Conservation (phyloP, 2,888 invertebrate species). For the Diloba caeruleocephala region DNA sequence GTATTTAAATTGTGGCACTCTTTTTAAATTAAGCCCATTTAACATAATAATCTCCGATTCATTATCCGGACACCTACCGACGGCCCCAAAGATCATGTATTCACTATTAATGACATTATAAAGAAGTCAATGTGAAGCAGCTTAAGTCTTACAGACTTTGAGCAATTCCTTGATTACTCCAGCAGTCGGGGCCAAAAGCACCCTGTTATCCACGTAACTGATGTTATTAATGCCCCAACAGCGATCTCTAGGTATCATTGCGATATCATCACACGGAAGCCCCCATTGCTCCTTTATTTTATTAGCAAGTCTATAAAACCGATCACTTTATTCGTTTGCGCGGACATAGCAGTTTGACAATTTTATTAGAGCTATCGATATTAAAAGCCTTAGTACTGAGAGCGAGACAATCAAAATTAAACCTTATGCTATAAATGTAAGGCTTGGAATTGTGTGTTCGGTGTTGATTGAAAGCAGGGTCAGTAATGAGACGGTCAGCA, state of each 20-base stretch:
- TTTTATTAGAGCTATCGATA: conserved; percentile 74
- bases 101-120: too few relatives aligned
- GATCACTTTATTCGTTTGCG: conserved; percentile 74
- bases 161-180: too few relatives aligned
- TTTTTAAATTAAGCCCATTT: too few relatives aligned
- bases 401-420: conserved; percentile 37
- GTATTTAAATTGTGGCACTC: too few relatives aligned
- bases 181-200: too few relatives aligned
- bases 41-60: too few relatives aligned
- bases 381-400: conserved; percentile 66
- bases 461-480: conserved; percentile 79
- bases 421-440: conserved; percentile 47
- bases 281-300: conserved; percentile 70
- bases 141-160: too few relatives aligned
- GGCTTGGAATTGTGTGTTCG: conserved; percentile 51
- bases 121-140: too few relatives aligned
- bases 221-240: conserved; percentile 37
- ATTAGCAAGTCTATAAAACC: conserved; percentile 77
- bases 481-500: conserved; percentile 86
- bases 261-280: conserved; percentile 55
- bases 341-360: conserved; percentile 72
- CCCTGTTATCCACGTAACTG: too few relatives aligned
- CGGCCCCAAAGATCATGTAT: too few relatives aligned
- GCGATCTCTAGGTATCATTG: conserved; percentile 52
- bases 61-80: too few relatives aligned